A percentile compares a stretch with the other conserved stretches of the same genome.
phyloP scores from a whole-genome alignment of 2,113 vertebrate genomes.

The Gallinago media region DNA sequence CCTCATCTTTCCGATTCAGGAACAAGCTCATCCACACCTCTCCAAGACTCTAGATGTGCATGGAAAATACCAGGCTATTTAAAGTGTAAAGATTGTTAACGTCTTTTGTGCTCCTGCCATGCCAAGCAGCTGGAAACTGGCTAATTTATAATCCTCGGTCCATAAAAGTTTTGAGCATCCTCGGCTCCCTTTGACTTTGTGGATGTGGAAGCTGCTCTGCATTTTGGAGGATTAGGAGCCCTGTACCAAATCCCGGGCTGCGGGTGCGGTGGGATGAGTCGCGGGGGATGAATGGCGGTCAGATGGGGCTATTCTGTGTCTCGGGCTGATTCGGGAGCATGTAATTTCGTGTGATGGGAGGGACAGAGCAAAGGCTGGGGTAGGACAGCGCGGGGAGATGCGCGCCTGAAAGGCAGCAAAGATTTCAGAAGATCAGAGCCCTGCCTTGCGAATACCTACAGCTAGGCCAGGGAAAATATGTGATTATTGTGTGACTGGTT shows the following conservation, averaged over 20 bases:
- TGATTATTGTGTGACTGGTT: neutral
- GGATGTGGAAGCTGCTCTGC: conserved; percentile 5
- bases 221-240: neutral
- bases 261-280: neutral
- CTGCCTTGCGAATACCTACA: neutral
- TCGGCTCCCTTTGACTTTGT: neutral
- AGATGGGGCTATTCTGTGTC: neutral
- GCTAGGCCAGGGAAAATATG: neutral
- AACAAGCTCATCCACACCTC: neutral
- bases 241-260: neutral
- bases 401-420: neutral
- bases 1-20: neutral
- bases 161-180: conserved; percentile 1
- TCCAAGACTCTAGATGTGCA: neutral
- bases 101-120: conserved; percentile 4
- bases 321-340: neutral
- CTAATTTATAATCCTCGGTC: neutral
- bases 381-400: neutral
- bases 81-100: neutral
- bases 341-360: neutral
- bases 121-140: neutral
- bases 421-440: neutral
- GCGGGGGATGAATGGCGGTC: fast-evolving
- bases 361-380: neutral
- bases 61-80: neutral